A percentile compares a stretch with the other conserved stretches of the same genome.
These are phyloP conservation scores for Dorcus hopei DNA, from an alignment of 2,888 invertebrate species.

Conservation along the genomic window DNA sequence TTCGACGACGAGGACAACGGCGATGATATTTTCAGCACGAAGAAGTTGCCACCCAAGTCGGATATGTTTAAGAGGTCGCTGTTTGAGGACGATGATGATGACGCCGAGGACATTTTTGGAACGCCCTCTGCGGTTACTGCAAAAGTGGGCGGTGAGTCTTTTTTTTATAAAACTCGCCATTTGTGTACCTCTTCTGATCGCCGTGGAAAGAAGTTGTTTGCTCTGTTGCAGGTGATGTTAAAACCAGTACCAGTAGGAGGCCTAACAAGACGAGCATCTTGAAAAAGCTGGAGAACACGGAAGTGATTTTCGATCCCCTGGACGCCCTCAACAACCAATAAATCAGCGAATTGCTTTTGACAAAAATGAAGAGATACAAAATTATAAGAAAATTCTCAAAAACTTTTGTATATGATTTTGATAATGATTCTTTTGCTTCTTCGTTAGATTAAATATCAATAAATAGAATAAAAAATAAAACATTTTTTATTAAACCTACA, in stretches of 20 bases:
- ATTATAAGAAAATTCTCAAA: no score
- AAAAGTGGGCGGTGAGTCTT: constrained; percentile 5
- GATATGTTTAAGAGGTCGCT: constrained; percentile 29
- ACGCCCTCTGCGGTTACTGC: neutral
- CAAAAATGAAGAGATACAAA: no score
- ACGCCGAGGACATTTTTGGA: constrained; percentile 22
- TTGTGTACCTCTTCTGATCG: neutral
- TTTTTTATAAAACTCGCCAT: neutral
- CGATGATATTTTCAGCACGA: constrained; percentile 27
- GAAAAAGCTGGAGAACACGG: constrained; percentile 38
- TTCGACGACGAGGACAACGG: constrained; percentile 34
- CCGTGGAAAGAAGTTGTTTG: no score
- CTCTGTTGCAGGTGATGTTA: neutral
- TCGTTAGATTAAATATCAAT: no score
- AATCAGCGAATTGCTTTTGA: no score
- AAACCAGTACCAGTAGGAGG: constrained; percentile 26
- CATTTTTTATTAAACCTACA: no score
- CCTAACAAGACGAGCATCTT: constrained; percentile 26
- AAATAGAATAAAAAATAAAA: no score
- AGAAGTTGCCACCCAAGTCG: constrained; percentile 23
- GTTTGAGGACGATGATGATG: constrained; percentile 37
- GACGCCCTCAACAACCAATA: constrained; percentile 18
- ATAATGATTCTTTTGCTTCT: no score
- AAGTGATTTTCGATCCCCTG: constrained; percentile 35
- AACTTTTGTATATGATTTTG: no score